Percentiles rank a stretch among this genome's conserved stretches.
These are phyloP conservation scores for Vulpes lagopus DNA, from an alignment of 2,113 vertebrate species.

Conservation along the genomic window DNA sequence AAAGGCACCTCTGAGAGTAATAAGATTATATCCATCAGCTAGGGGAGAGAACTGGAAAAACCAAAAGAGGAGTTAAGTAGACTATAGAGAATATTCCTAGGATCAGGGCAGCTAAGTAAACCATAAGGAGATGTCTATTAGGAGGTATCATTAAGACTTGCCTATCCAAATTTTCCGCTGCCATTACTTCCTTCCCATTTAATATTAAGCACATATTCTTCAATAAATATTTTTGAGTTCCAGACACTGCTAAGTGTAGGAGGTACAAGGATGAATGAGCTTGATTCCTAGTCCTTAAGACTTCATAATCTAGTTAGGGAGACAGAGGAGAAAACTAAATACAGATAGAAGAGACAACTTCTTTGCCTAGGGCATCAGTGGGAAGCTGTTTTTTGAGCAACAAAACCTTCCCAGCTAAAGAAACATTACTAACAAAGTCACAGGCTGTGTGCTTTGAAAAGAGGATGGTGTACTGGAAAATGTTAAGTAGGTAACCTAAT, in stretches of 20 bases:
- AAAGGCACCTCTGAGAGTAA: not conserved
- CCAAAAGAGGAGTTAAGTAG: not conserved
- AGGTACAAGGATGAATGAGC: conserved; percentile 2
- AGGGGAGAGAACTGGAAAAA: not conserved
- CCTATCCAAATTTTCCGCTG: not conserved
- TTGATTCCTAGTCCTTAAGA: not conserved
- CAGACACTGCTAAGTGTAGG: not conserved
- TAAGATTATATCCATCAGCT: not conserved
- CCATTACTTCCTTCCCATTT: not conserved
- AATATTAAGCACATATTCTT: not conserved
- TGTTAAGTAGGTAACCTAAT: not conserved
- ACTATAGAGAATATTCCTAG: not conserved
- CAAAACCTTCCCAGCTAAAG: conserved; percentile 2
- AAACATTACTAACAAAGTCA: conserved; percentile 1
- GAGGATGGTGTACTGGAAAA: not conserved
- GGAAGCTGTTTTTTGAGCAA: not conserved
- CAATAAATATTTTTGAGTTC: not conserved
- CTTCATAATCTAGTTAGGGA: not conserved
- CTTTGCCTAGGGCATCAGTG: not conserved
- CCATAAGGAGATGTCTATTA: not conserved
- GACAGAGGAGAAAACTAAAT: conserved; percentile 13
- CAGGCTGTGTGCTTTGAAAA: not conserved
- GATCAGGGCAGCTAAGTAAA: not conserved
- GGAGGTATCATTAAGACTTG: not conserved
- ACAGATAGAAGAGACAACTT: not conserved